A percentile compares a stretch with the other conserved stretches of the same genome.
These are phyloP conservation scores for Heliconius hewitsoni DNA, from an alignment of 1,140 invertebrate species.

Conservation along the genomic window DNA sequence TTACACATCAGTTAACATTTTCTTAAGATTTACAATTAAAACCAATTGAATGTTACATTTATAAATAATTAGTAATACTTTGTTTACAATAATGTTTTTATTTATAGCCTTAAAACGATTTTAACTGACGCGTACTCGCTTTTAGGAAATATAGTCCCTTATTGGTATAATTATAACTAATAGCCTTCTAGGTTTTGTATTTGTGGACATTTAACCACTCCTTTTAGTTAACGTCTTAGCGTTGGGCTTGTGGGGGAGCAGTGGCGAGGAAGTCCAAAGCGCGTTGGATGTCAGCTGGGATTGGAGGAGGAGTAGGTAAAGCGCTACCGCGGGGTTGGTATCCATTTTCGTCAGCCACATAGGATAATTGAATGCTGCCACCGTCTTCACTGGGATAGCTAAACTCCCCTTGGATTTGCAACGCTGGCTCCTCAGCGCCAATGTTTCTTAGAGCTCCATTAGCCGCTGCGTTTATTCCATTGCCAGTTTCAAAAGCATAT, in stretches of 20 bases:
- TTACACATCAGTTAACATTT: conserved; percentile 11
- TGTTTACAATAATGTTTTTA: neutral
- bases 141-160: neutral
- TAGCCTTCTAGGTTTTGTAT: neutral
- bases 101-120: neutral
- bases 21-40: neutral
- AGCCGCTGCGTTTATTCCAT: conserved; percentile 82
- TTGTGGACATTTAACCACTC: neutral
- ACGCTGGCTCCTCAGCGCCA: conserved; percentile 73
- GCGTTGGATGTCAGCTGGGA: conserved; percentile 84
- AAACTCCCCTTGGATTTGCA: conserved; percentile 82
- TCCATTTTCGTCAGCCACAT: conserved; percentile 83
- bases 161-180: neutral
- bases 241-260: conserved; percentile 62
- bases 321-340: conserved; percentile 83
- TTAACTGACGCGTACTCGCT: neutral
- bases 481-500: conserved; percentile 83
- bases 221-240: conserved; percentile 6
- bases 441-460: conserved; percentile 79
- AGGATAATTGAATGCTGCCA: conserved; percentile 83
- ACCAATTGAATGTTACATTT: neutral
- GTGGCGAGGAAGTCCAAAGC: conserved; percentile 80
- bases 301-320: conserved; percentile 85
- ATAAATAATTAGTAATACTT: neutral
- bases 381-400: conserved; percentile 84